A percentile compares a stretch with the other conserved stretches of the same genome.
These are phyloP conservation scores for Ceraclea dissimilis DNA, from an alignment of 2,888 invertebrate genomes.

Conservation along the genomic window DNA sequence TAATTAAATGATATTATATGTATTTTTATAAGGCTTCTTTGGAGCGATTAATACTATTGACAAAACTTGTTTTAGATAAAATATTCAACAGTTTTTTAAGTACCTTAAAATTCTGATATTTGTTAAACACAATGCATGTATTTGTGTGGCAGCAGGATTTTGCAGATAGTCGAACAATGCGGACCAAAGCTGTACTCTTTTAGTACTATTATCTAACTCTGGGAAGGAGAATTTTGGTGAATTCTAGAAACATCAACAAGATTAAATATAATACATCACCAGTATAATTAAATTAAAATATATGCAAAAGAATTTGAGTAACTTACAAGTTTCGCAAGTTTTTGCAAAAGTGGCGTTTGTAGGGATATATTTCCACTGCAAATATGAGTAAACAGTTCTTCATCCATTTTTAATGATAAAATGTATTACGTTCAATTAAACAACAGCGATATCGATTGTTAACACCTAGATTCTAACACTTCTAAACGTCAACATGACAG, in stretches of 20 bases:
- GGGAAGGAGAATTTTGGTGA: constrained; percentile 53
- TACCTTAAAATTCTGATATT: constrained; percentile 61
- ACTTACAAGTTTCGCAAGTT: constrained; percentile 16
- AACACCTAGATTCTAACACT: no score
- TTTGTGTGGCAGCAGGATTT: constrained; percentile 37
- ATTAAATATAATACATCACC: neutral
- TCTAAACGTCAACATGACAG: no score
- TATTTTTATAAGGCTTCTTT: constrained; percentile 7
- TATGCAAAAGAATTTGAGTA: neutral
- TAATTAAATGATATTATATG: constrained; percentile 5
- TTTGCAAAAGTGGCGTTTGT: constrained; percentile 10
- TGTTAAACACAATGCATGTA: constrained; percentile 51
- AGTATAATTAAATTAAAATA: neutral
- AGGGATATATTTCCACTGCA: constrained; percentile 15
- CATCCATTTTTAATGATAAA: constrained; percentile 13
- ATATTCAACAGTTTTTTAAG: no score
- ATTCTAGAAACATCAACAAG: constrained; percentile 38
- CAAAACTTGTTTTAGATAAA: no score
- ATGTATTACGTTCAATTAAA: neutral
- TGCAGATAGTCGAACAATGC: constrained; percentile 52
- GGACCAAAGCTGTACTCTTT: constrained; percentile 51
- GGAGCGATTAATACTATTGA: no score
- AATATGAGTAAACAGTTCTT: constrained; percentile 7
- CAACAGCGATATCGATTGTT: neutral
- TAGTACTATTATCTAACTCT: constrained; percentile 48